A percentile compares a stretch with the other conserved stretches of the same genome.
phyloP scores from a whole-genome alignment of 1,140 invertebrate species.

The Papilio aristodemus region DNA sequence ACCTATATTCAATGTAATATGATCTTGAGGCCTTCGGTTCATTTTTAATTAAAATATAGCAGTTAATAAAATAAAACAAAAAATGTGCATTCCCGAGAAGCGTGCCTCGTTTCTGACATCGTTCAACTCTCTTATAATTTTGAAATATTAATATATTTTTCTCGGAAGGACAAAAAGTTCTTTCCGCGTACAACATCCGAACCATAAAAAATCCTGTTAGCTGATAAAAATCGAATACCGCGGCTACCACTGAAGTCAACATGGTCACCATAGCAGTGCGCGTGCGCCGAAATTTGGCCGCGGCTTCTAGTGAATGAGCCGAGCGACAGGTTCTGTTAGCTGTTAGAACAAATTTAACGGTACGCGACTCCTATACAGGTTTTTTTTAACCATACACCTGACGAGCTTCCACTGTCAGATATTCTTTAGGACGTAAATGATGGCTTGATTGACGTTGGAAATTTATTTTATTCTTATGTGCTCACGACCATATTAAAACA shows the following conservation, averaged over 20 bases:
- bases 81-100: conserved; percentile 1
- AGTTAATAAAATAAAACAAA: conserved; percentile 9
- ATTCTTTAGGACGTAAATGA: conserved; percentile 10
- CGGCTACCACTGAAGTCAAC: conserved; percentile 38
- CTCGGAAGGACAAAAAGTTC: background rate
- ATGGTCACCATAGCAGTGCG: conserved; percentile 54
- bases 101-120: background rate
- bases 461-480: background rate
- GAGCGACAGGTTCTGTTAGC: conserved; percentile 59
- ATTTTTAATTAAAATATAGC: background rate
- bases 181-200: background rate
- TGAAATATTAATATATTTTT: background rate
- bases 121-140: background rate
- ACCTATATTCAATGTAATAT: background rate
- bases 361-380: conserved; percentile 51
- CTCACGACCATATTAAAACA: background rate
- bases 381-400: conserved; percentile 52
- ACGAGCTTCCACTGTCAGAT: conserved; percentile 44
- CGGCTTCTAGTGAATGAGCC: conserved; percentile 69
- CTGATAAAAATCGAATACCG: conserved; percentile 13
- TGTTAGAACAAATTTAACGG: conserved; percentile 73
- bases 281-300: conserved; percentile 58
- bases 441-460: background rate
- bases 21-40: background rate
- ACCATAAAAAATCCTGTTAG: conserved; percentile 7